A percentile compares a stretch with the other conserved stretches of the same genome.
These are phyloP conservation scores for Poecilia wingei DNA, from an alignment of 2,797 vertebrate species.

Conservation along the genomic window DNA sequence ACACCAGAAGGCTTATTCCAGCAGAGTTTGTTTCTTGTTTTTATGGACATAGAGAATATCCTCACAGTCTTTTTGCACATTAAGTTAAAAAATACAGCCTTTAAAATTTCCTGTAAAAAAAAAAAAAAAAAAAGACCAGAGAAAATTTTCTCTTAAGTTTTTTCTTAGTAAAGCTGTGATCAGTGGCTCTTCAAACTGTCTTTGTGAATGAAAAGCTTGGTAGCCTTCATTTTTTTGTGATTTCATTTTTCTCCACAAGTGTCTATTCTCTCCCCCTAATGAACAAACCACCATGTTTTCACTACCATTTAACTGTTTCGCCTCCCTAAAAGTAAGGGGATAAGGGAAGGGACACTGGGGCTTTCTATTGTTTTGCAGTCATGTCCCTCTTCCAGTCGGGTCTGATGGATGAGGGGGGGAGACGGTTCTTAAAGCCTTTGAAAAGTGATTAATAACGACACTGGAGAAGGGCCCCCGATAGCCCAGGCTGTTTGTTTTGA, in stretches of 20 bases:
- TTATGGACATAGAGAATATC: background rate
- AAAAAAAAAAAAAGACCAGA: background rate
- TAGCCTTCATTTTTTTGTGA: background rate
- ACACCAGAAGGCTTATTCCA: background rate
- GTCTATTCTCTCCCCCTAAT: constrained; percentile 36
- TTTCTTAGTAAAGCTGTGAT: background rate
- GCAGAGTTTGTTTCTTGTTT: background rate
- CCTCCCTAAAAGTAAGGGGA: constrained; percentile 56
- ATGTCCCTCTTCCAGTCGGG: constrained; percentile 74
- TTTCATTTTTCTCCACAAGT: background rate
- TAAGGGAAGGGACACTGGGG: constrained; percentile 63
- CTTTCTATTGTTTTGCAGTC: constrained; percentile 79
- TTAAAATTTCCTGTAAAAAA: background rate
- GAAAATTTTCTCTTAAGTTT: background rate
- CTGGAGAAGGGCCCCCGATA: constrained; percentile 77
- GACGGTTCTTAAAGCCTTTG: constrained; percentile 71
- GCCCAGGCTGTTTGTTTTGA: constrained; percentile 84
- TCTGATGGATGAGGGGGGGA: constrained; percentile 74
- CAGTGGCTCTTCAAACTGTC: background rate
- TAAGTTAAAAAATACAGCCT: background rate
- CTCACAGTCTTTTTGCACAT: background rate
- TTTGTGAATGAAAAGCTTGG: background rate
- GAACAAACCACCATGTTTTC: constrained; percentile 30
- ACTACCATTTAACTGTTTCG: constrained; percentile 53
- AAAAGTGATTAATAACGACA: constrained; percentile 85